Conservation (phyloP, 2,113 vertebrate genomes). For the Tricholaema leucomelas region DNA sequence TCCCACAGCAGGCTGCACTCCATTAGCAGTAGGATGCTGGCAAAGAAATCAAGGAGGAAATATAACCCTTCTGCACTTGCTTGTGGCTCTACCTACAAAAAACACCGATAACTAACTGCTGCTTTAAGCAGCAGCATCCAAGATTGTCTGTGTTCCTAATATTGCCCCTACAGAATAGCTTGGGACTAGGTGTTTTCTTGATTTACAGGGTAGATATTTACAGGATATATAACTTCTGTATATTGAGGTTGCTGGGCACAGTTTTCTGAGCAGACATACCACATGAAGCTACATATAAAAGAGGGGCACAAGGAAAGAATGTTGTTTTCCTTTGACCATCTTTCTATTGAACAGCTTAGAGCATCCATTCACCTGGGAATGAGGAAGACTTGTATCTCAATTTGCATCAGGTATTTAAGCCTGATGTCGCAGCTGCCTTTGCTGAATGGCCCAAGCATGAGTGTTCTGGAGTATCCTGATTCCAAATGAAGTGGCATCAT, state of each 20-base stretch:
- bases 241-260: not conserved
- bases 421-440: not conserved
- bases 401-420: not conserved
- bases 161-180: not conserved
- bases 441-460: not conserved
- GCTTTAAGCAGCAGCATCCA: not conserved
- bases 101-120: not conserved
- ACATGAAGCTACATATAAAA: not conserved
- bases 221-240: not conserved
- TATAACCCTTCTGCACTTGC: conserved; percentile 45
- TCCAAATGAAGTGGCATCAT: not conserved
- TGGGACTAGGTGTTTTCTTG: not conserved
- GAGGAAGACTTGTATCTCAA: not conserved
- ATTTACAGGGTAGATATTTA: not conserved
- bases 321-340: not conserved
- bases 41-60: conserved; percentile 49
- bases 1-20: conserved; percentile 40
- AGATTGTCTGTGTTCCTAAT: not conserved
- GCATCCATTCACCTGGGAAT: not conserved
- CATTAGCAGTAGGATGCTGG: conserved; percentile 42
- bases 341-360: not conserved
- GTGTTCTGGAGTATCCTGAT: not conserved
- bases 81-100: conserved; percentile 4
- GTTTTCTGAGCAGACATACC: not conserved
- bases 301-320: not conserved